Evolutionary conservation across 2,888 invertebrate species (phyloP).

Genomic region (Dexiosoma caninum): DNA sequence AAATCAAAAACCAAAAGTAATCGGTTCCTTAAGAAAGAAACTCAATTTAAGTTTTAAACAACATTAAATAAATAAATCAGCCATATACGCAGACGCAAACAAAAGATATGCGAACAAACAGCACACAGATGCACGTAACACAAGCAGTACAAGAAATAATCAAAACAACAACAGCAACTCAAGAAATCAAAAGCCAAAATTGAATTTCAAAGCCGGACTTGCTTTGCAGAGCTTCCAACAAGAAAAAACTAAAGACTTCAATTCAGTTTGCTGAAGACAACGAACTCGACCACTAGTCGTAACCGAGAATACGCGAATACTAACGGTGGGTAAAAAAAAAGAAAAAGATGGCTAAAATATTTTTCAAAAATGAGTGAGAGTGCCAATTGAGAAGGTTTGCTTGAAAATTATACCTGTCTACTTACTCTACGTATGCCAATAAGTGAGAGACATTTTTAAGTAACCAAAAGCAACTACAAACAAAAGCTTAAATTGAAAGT

Average conservation of each 20-base stretch:
- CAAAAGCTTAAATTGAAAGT: slow-evolving; percentile 9
- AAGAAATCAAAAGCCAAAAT: slow-evolving; percentile 34
- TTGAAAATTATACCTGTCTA: not conserved
- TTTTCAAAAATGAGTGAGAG: slow-evolving; percentile 36
- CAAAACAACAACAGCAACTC: not conserved
- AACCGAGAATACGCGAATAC: slow-evolving; percentile 61
- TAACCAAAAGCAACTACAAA: slow-evolving; percentile 41
- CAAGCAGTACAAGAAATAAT: slow-evolving; percentile 3
- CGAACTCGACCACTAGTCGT: slow-evolving; percentile 75
- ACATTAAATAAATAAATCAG: not conserved
- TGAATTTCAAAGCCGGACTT: slow-evolving; percentile 37
- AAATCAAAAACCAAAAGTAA: slow-evolving; percentile 25
- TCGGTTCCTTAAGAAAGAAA: slow-evolving; percentile 36
- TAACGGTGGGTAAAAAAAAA: slow-evolving; percentile 53
- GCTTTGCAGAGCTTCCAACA: slow-evolving; percentile 67
- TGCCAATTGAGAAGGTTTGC: slow-evolving; percentile 14
- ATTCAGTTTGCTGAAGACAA: slow-evolving; percentile 77
- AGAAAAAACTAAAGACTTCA: slow-evolving; percentile 77
- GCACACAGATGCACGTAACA: not conserved
- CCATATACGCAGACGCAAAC: slow-evolving; percentile 8
- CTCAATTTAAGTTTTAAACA: slow-evolving; percentile 48
- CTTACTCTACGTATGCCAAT: not conserved
- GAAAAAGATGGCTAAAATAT: slow-evolving; percentile 1
- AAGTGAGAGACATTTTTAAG: slow-evolving; percentile 57
- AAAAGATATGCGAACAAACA: not conserved